Conservation (phyloP, 2,113 vertebrate species). For the Megaleporinus macrocephalus region DNA sequence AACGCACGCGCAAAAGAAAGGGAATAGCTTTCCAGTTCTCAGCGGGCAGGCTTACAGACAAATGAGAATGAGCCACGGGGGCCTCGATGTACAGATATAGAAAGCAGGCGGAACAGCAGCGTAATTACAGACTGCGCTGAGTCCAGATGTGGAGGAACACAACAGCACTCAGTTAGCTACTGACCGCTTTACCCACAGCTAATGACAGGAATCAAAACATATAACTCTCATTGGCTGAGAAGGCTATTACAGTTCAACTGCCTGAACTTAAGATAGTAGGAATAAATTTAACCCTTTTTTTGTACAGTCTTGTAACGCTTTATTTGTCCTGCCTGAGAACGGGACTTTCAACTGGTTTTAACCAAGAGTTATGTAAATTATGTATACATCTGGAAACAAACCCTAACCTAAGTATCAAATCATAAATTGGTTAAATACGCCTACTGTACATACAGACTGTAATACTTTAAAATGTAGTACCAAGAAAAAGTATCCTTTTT, state of each 20-base stretch:
- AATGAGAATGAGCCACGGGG: conserved; percentile 60
- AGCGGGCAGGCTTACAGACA: conserved; percentile 47
- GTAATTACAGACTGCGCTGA: conserved; percentile 70
- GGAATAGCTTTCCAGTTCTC: conserved; percentile 1
- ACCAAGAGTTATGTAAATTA: too few species aligned
- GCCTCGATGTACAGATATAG: conserved; percentile 68
- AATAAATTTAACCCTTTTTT: too few species aligned
- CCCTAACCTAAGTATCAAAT: too few species aligned
- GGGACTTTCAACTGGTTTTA: too few species aligned
- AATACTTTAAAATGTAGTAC: too few species aligned
- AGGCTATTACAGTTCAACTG: background rate
- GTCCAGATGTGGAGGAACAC: conserved; percentile 52
- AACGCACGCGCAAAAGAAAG: conserved; percentile 12
- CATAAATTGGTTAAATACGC: too few species aligned
- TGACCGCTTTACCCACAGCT: background rate
- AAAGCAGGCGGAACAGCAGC: conserved; percentile 62
- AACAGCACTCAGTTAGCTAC: background rate
- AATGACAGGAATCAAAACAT: background rate
- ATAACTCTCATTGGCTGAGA: background rate
- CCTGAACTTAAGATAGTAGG: too few species aligned
- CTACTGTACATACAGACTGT: too few species aligned
- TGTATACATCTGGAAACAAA: too few species aligned
- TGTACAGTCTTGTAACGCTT: too few species aligned
- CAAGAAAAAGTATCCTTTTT: too few species aligned
- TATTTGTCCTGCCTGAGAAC: too few species aligned